Evolutionary conservation across 2,113 vertebrate genomes (phyloP).

Genomic region (Echinops telfairi): DNA sequence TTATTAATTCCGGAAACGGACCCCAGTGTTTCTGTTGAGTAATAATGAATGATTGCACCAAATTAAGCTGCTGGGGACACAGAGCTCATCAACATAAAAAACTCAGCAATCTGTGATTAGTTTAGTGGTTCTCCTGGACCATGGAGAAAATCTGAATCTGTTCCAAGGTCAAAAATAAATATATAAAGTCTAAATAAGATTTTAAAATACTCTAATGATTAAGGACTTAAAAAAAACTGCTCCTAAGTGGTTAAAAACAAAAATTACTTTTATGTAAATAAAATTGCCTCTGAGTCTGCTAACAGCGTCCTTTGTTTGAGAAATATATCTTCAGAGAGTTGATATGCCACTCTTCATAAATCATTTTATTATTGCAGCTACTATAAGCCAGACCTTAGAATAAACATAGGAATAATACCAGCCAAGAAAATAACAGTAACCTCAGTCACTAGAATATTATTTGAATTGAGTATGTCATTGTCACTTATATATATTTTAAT

Average conservation of each 20-base stretch:
- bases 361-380: background rate
- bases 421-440: background rate
- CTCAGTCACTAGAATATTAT: background rate
- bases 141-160: slow-evolving; percentile 1
- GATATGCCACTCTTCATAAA: background rate
- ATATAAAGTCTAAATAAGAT: slow-evolving; percentile 24
- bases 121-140: background rate
- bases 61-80: background rate
- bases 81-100: background rate
- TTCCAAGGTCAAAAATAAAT: slow-evolving; percentile 43
- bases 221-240: background rate
- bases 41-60: background rate
- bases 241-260: background rate
- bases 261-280: background rate
- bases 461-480: background rate
- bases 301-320: background rate
- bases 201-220: background rate
- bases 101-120: background rate
- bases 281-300: background rate
- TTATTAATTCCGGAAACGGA: background rate
- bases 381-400: slow-evolving; percentile 9
- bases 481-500: slow-evolving; percentile 6
- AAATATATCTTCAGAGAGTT: background rate
- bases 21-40: background rate
- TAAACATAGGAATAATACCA: background rate